Evolutionary conservation across 1,140 invertebrate species (phyloP), one percentile per base, ranked within the genome.

Genomic region (Eriocheir sinensis): DNA sequence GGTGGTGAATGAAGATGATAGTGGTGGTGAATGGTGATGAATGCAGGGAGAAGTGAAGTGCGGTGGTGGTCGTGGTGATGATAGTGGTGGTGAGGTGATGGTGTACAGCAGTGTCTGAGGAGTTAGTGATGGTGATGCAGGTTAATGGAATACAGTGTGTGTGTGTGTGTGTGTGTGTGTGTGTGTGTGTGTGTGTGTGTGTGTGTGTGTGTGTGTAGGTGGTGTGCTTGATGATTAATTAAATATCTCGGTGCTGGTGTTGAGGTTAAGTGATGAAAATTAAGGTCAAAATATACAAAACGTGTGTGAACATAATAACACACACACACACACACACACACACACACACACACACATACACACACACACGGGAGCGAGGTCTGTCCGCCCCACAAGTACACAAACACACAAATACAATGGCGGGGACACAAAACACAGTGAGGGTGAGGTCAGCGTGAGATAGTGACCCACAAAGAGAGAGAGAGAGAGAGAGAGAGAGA

Each of bases 331-430:
- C 60, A 72, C 60, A 72, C 60, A n/a, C 60, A 72, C 60, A 72
- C 60, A 72, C 60, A 72, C 60, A 72, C 60, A 72, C 60, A 72
- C 60, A 72, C 60, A 72, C 60, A 72, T n/a, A n/a, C 60, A 72
- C 21, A 21, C 21, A 72, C 27, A n/a, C 21, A n/a, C 12, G 21
- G n/a, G 60, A 4, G 27, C 27, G 60, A 72, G 21, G n/a, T 21
- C 1, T 72, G 60, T n/a, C 60, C 60, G 60, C 27, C 60, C 60
- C 60, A 72, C 21, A 72, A n/a, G 27, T n/a, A 72, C 60, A 72
- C 60, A 72, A 72, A 72, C 60, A 72, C 60, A 72, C 53, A 72
- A 12, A n/a, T 27, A n/a, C n/a, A n/a, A n/a, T n/a, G n/a, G n/a
- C n/a, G 60, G n/a, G 27, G 60, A 72, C 60, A 72, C 60, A 72